Percentiles rank a stretch among this genome's conserved stretches.
Evolutionary conservation across 2,797 vertebrate genomes (phyloP).

Genomic region (Acipenser transmontanus): DNA sequence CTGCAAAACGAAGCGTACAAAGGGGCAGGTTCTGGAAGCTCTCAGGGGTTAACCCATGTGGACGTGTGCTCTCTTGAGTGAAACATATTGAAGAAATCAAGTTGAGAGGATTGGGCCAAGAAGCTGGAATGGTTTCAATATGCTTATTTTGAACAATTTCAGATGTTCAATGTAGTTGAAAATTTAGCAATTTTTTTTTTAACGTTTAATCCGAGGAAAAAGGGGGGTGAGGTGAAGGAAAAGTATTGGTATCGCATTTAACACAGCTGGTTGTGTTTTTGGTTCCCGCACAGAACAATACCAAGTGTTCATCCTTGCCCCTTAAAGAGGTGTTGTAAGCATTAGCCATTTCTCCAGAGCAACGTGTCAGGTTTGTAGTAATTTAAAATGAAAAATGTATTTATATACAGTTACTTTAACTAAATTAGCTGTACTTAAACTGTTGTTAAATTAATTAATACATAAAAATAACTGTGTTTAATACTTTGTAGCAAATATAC

Average conservation of each 20-base stretch:
- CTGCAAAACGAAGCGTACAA: neutral
- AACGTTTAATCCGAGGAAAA: conserved; percentile 29
- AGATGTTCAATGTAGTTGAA: neutral
- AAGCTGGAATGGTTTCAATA: neutral
- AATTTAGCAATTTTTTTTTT: conserved; percentile 19
- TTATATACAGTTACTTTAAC: no score
- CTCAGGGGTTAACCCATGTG: neutral
- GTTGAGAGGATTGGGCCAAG: conserved; percentile 6
- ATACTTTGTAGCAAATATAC: no score
- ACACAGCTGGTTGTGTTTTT: conserved; percentile 19
- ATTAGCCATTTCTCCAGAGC: neutral
- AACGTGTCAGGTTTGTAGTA: neutral
- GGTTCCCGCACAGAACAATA: conserved; percentile 19
- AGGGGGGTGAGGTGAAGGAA: conserved; percentile 2
- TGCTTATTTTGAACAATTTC: conserved; percentile 1
- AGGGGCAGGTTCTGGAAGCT: neutral
- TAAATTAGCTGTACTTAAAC: no score
- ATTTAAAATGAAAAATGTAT: neutral
- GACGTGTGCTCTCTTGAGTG: neutral
- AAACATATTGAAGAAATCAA: conserved; percentile 2
- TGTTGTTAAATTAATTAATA: no score
- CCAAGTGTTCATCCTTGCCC: conserved; percentile 14
- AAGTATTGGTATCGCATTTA: conserved; percentile 6
- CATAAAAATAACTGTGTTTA: no score
- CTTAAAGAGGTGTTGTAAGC: conserved; percentile 18